These are phyloP conservation scores for Ovis canadensis DNA, from an alignment of 2,113 vertebrate genomes.

Conservation along the genomic window DNA sequence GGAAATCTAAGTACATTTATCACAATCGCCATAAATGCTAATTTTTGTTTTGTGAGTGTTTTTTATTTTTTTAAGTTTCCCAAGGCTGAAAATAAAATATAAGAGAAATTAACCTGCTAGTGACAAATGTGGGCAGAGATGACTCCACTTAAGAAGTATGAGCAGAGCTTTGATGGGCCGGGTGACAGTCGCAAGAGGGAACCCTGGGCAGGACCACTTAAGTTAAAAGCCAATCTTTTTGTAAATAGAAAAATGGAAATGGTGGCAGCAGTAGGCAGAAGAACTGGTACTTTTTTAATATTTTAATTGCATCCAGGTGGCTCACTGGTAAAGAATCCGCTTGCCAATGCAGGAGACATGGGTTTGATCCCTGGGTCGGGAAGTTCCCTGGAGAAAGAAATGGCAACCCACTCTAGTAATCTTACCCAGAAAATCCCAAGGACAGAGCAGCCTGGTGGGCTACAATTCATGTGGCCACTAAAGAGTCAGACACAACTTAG, in stretches of 20 bases:
- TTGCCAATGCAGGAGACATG: background rate
- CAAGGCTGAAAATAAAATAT: background rate
- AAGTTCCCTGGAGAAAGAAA: background rate
- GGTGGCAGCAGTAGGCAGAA: background rate
- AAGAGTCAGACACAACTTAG: background rate
- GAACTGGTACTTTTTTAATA: background rate
- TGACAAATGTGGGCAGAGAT: background rate
- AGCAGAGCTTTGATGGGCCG: background rate
- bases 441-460: background rate
- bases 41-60: background rate
- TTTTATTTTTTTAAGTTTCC: background rate
- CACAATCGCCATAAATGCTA: background rate
- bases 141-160: background rate
- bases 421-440: background rate
- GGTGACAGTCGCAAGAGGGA: background rate
- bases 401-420: background rate
- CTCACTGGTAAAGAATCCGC: background rate
- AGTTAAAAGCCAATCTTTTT: background rate
- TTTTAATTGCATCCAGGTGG: background rate
- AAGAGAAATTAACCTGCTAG: background rate
- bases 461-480: background rate
- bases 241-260: background rate
- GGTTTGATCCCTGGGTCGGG: background rate
- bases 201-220: background rate
- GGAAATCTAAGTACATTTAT: background rate